These are phyloP conservation scores for Melitaea athalia DNA, from an alignment of 2,888 invertebrate species.

Conservation along the genomic window DNA sequence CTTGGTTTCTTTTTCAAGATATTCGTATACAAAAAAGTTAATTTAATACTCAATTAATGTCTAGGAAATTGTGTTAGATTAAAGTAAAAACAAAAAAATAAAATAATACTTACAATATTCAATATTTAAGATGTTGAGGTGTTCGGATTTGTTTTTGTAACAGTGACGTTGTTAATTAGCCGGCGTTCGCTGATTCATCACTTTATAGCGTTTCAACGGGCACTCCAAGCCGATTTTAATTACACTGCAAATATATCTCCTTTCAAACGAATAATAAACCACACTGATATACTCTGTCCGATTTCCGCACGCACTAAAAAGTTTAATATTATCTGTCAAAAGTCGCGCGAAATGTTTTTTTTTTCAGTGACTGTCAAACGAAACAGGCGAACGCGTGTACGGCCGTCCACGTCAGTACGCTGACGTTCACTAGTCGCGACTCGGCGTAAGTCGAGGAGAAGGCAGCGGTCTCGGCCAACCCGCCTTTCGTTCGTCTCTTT, in stretches of 20 bases:
- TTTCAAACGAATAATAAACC: conserved; percentile 41
- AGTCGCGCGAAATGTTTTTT: conserved; percentile 77
- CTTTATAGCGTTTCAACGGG: conserved; percentile 77
- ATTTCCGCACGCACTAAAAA: conserved; percentile 64
- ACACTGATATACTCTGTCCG: conserved; percentile 56
- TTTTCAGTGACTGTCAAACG: conserved; percentile 67
- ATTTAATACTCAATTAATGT: not conserved
- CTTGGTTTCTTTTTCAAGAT: no score
- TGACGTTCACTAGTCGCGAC: conserved; percentile 80
- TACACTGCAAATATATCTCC: conserved; percentile 65
- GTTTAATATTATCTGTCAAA: conserved; percentile 67
- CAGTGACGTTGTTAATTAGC: conserved; percentile 77
- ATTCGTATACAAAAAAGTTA: no score
- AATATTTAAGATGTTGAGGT: conserved; percentile 58
- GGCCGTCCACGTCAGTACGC: conserved; percentile 76
- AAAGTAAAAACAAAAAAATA: not conserved
- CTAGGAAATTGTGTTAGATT: not conserved
- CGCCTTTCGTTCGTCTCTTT: conserved; percentile 81
- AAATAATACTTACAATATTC: conserved; percentile 68
- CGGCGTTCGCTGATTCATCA: conserved; percentile 81
- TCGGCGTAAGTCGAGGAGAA: conserved; percentile 80
- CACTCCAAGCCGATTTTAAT: conserved; percentile 67
- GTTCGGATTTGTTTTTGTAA: conserved; percentile 75
- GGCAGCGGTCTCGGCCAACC: conserved; percentile 80
- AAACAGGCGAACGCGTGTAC: conserved; percentile 59